A percentile compares a stretch with the other conserved stretches of the same genome.
Conservation (phyloP, 2,888 invertebrate species). For the Tricholauxania praeusta region DNA sequence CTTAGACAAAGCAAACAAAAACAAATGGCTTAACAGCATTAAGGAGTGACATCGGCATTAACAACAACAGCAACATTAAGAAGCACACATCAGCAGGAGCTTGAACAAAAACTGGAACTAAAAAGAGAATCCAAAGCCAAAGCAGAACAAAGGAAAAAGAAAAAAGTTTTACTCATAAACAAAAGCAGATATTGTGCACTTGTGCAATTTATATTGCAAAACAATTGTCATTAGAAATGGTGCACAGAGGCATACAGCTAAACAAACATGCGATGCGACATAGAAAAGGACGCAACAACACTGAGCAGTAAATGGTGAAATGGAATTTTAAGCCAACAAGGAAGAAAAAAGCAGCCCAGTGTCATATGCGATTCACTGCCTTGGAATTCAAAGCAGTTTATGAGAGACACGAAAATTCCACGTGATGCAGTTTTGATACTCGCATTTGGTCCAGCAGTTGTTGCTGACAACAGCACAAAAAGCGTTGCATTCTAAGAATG, state of each 20-base stretch:
- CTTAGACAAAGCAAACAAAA: slow-evolving; percentile 22
- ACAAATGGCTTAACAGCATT: slow-evolving; percentile 26
- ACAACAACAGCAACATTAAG: slow-evolving; percentile 30
- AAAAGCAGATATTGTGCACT: slow-evolving; percentile 65
- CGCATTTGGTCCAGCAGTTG: slow-evolving; percentile 12
- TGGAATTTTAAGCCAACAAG: background rate
- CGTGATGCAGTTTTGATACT: slow-evolving; percentile 60
- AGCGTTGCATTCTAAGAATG: slow-evolving; percentile 13
- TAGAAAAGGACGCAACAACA: slow-evolving; percentile 23
- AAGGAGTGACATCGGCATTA: background rate
- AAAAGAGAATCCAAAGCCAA: slow-evolving; percentile 25
- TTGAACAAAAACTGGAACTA: slow-evolving; percentile 41
- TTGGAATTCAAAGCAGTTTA: slow-evolving; percentile 53
- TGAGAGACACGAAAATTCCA: slow-evolving; percentile 58
- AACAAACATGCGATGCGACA: slow-evolving; percentile 25
- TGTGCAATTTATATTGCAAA: slow-evolving; percentile 65
- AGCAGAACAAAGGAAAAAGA: slow-evolving; percentile 35
- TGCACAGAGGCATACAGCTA: slow-evolving; percentile 45
- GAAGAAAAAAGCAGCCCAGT: slow-evolving; percentile 48
- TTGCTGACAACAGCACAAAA: slow-evolving; percentile 13
- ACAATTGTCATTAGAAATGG: slow-evolving; percentile 65
- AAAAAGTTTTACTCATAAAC: slow-evolving; percentile 55
- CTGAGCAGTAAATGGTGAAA: background rate
- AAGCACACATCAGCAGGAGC: background rate
- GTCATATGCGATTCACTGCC: slow-evolving; percentile 49